Percentiles rank a stretch among this genome's conserved stretches.
These are phyloP conservation scores for Muricea muricata DNA, from an alignment of 92 coral and sea anemone genomes.

Conservation along the genomic window DNA sequence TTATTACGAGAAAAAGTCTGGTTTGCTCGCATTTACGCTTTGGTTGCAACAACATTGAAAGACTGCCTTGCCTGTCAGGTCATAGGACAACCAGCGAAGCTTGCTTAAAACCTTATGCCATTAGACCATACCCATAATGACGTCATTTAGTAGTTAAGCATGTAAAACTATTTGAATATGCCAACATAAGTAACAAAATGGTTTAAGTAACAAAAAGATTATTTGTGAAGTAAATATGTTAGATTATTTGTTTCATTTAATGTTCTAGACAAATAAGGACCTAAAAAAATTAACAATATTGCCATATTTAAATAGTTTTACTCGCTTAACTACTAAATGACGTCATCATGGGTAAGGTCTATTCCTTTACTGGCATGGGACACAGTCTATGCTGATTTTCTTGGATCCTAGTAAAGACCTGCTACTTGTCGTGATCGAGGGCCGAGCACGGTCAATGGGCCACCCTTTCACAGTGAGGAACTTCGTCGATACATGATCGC, in stretches of 20 bases:
- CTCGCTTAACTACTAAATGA: no score
- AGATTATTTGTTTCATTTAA: no score
- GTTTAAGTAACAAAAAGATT: no score
- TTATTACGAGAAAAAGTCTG: background rate
- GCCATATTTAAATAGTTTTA: no score
- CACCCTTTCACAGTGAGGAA: slow-evolving; percentile 15
- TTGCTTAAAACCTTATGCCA: background rate
- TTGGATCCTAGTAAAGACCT: slow-evolving; percentile 4
- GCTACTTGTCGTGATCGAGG: slow-evolving; percentile 10
- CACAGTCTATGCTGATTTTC: slow-evolving; percentile 22
- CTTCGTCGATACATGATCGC: background rate
- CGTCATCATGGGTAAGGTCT: no score
- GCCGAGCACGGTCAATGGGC: slow-evolving; percentile 31
- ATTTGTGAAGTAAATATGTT: no score
- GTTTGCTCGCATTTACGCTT: background rate
- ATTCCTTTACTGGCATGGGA: slow-evolving; percentile 33
- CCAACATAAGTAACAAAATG: no score
- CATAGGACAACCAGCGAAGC: background rate
- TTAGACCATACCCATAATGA: no score
- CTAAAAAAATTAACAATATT: no score
- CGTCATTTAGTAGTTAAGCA: no score
- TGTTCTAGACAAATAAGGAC: no score
- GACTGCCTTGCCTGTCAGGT: background rate
- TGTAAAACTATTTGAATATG: no score
- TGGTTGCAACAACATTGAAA: background rate